Percentiles rank a stretch among this genome's conserved stretches.
phyloP scores from a whole-genome alignment of 1,140 invertebrate species.

The Sinonovacula constricta region DNA sequence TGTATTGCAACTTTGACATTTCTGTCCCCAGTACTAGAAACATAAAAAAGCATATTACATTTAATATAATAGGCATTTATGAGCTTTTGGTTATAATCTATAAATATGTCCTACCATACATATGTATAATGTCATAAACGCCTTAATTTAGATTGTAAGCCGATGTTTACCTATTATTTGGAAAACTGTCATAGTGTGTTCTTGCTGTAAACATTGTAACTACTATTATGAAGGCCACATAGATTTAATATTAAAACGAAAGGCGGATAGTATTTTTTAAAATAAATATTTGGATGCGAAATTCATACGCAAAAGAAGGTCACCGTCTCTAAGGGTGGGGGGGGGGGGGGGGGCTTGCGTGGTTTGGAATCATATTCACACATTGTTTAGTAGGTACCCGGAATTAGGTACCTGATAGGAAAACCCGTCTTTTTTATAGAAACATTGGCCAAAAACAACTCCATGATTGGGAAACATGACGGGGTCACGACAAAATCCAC shows the following conservation, averaged over 20 bases:
- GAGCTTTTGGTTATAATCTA: too few relatives aligned
- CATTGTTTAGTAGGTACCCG: neutral
- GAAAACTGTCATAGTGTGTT: neutral
- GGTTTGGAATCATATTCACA: neutral
- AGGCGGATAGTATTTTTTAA: too few relatives aligned
- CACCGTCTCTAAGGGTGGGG: too few relatives aligned
- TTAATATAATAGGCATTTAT: neutral
- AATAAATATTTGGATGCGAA: too few relatives aligned
- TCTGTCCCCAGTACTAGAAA: constrained; percentile 34
- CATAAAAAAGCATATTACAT: neutral
- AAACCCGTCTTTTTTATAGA: neutral
- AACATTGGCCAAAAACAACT: neutral
- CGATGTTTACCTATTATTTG: neutral
- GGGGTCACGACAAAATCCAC: too few relatives aligned
- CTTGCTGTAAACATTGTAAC: neutral
- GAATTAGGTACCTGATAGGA: neutral
- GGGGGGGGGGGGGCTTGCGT: too few relatives aligned
- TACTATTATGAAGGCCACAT: too few relatives aligned
- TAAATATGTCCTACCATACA: neutral
- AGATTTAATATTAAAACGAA: too few relatives aligned
- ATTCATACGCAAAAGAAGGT: too few relatives aligned
- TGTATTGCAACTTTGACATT: constrained; percentile 18
- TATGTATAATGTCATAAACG: neutral
- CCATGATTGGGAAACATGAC: too few relatives aligned
- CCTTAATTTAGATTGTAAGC: neutral